Percentiles rank a stretch among this genome's conserved stretches.
These are phyloP conservation scores for Tetanocera ferruginea DNA, from an alignment of 2,888 invertebrate species.

Conservation along the genomic window DNA sequence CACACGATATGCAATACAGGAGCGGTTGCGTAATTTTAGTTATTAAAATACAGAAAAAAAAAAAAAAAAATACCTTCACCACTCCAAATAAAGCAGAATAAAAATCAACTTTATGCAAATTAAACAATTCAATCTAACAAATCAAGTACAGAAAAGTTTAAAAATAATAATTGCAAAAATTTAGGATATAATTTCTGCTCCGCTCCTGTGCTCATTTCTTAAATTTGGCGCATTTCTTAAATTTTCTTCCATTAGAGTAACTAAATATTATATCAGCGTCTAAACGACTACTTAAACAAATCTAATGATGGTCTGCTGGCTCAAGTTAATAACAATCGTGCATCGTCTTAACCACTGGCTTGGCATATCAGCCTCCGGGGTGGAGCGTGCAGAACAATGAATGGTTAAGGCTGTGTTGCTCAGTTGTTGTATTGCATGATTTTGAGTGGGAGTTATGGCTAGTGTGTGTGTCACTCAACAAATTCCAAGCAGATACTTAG, in stretches of 20 bases:
- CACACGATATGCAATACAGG: neutral
- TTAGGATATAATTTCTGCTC: neutral
- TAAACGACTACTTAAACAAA: slow-evolving; percentile 55
- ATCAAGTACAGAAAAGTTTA: neutral
- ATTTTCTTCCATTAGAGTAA: neutral
- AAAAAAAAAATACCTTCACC: neutral
- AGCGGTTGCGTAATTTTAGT: neutral
- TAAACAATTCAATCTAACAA: neutral
- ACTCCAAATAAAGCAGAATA: too few species aligned
- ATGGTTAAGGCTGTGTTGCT: slow-evolving; percentile 4
- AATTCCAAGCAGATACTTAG: neutral
- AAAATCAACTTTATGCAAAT: neutral
- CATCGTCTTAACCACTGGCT: neutral
- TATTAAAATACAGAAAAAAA: neutral
- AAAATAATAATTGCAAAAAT: neutral
- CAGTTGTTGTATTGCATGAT: slow-evolving; percentile 2
- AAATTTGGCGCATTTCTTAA: neutral
- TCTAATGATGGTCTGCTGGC: slow-evolving; percentile 56
- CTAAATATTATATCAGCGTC: neutral
- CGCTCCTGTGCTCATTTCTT: neutral
- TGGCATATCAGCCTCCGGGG: neutral
- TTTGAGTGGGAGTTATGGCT: neutral
- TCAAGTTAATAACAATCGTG: slow-evolving; percentile 33
- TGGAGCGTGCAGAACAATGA: neutral
- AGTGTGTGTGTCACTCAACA: neutral